Percentiles rank a stretch among this genome's conserved stretches.
These are phyloP conservation scores for Terebella lapidaria DNA, from an alignment of 2,888 invertebrate genomes.

Conservation along the genomic window DNA sequence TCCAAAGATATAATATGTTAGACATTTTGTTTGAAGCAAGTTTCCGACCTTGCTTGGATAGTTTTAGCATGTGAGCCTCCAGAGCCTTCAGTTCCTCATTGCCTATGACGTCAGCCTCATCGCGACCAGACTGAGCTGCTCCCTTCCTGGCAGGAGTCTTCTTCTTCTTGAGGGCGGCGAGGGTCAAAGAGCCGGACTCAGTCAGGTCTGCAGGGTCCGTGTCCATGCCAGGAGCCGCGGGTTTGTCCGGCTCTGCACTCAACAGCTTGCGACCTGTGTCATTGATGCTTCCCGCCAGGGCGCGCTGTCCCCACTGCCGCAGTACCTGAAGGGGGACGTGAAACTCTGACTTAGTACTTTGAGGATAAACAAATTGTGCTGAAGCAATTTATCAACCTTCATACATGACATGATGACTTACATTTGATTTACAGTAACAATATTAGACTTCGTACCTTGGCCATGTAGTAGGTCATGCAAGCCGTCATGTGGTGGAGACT, in stretches of 20 bases:
- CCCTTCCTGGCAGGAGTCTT: conserved; percentile 10
- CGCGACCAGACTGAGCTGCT: conserved; percentile 5
- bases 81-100: conserved; percentile 50
- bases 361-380: no score
- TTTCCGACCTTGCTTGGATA: conserved; percentile 42
- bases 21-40: not conserved
- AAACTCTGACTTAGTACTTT: no score
- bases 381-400: no score
- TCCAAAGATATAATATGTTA: no score
- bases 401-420: no score
- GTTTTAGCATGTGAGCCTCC: conserved; percentile 46
- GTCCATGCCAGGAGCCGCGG: conserved; percentile 1
- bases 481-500: conserved; percentile 53
- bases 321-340: conserved; percentile 41
- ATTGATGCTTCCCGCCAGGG: conserved; percentile 41
- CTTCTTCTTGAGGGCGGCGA: conserved; percentile 35
- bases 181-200: conserved; percentile 22
- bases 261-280: conserved; percentile 45
- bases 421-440: no score
- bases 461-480: conserved; percentile 48
- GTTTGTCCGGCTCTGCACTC: conserved; percentile 20
- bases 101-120: conserved; percentile 27
- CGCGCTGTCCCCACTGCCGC: conserved; percentile 46
- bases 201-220: conserved; percentile 1
- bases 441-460: conserved; percentile 42